Conservation (phyloP, 2,888 invertebrate species). For the Dolomedes plantarius region DNA sequence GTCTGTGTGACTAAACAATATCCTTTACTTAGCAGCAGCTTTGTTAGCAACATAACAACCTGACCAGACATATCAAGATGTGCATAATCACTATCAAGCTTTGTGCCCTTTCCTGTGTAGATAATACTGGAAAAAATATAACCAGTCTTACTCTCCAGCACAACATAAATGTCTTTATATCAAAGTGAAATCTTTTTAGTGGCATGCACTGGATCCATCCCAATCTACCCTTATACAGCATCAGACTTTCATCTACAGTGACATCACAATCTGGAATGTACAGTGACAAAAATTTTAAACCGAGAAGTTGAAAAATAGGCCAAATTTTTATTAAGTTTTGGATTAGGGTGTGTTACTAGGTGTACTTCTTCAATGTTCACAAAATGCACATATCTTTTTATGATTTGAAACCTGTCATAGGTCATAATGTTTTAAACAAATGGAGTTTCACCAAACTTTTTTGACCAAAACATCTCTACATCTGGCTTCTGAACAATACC, state of each 20-base stretch:
- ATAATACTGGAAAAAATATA: constrained; percentile 22
- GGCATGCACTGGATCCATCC: constrained; percentile 70
- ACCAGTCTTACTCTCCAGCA: constrained; percentile 30
- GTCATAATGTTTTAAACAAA: not conserved
- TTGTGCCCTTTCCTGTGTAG: constrained; percentile 15
- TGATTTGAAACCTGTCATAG: not conserved
- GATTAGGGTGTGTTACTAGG: not conserved
- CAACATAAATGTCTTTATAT: constrained; percentile 58
- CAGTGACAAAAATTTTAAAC: constrained; percentile 20
- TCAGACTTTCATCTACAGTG: constrained; percentile 68
- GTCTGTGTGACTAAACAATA: not conserved
- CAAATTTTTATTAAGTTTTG: constrained; percentile 52
- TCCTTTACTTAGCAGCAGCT: constrained; percentile 12
- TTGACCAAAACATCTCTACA: constrained; percentile 11
- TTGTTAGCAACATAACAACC: constrained; percentile 36
- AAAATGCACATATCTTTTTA: constrained; percentile 15
- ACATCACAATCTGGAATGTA: constrained; percentile 49
- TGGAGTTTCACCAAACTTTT: constrained; percentile 14
- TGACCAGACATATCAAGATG: constrained; percentile 16
- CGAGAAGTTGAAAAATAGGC: constrained; percentile 27
- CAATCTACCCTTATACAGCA: constrained; percentile 60
- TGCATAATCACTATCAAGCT: constrained; percentile 15
- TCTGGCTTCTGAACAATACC: not conserved
- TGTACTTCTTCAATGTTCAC: not conserved
- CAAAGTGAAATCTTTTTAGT: constrained; percentile 70